These are phyloP conservation scores for Spilosoma lubricipeda DNA, from an alignment of 2,888 invertebrate species.

Conservation along the genomic window DNA sequence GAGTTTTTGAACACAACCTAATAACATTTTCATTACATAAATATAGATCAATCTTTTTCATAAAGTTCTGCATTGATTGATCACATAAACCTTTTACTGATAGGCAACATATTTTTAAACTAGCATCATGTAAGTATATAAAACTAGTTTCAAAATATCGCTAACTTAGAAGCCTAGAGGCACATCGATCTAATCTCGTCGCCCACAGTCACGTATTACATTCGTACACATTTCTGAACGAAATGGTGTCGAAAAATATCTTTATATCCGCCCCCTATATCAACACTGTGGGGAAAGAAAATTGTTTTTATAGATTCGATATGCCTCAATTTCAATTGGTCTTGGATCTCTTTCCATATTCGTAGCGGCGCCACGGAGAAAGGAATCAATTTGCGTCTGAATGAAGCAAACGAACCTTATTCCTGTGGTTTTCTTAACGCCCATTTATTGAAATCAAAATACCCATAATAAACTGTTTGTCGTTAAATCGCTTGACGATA, in stretches of 20 bases:
- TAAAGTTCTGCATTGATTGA: too few species aligned
- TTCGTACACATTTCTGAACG: conserved; percentile 69
- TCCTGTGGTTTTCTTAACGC: conserved; percentile 65
- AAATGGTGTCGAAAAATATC: conserved; percentile 76
- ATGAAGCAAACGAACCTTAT: conserved; percentile 59
- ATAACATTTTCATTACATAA: too few species aligned
- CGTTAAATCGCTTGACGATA: conserved; percentile 11
- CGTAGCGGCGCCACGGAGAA: conserved; percentile 54
- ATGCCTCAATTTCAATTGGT: conserved; percentile 82
- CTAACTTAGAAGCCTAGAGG: conserved; percentile 20
- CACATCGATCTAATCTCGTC: conserved; percentile 60
- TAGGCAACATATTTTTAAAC: background rate
- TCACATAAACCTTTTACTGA: too few species aligned
- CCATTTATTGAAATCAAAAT: conserved; percentile 62
- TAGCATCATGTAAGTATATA: background rate
- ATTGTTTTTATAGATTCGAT: conserved; percentile 84
- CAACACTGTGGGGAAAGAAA: conserved; percentile 75
- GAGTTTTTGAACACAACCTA: too few species aligned
- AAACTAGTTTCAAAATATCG: conserved; percentile 4
- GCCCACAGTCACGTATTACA: conserved; percentile 74
- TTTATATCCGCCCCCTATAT: conserved; percentile 64
- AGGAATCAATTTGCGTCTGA: conserved; percentile 76
- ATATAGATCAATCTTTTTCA: too few species aligned
- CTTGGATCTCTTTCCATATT: conserved; percentile 74
- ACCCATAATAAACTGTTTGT: conserved; percentile 29